Base-by-base conservation (phyloP, 2,797 vertebrate genomes). In the Dipus sagitta region DNA sequence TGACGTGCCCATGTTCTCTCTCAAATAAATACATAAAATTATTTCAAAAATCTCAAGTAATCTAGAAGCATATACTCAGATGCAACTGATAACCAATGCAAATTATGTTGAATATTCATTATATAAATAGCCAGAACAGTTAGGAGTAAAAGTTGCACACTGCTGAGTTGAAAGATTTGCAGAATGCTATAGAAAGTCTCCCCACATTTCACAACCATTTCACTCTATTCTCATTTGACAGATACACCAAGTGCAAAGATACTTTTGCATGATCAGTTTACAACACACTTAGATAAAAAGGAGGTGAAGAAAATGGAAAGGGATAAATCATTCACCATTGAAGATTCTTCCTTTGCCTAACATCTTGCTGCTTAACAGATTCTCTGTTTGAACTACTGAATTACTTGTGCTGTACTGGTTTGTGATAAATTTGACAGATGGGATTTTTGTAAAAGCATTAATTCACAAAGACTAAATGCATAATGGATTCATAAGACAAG, bases 241-340 rank as follows among this genome's bases (percentile, higher is more conserved):
- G 0, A 26, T 8, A 8, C 18, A n/a, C 15, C 24, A 42, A 32
- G 18, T 54, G 12, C 74, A 68, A 11, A 71, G 38, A 80, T 8
- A 47, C 6, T 32, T 68, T 28, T 26, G 15, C 5, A 30, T 7
- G 0, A 24, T 23, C 60, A n/a, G 68, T 76, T 67, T 81, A 38
- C 32, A 30, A 42, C 11, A 20, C 11, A 0, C 20, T 86, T 62
- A 54, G 5, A 15, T 2, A 11, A 9, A 42, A 82, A 54, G 17
- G 1, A 30, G 42, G 34, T 7, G 64, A 7, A 15, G 58, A 15
- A 12, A 52, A 18, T 3, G 17, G 30, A 8, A 68, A 64, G 18
- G 17, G 34, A 42, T 9, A 52, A 58, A 6, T 2, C 14, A 18
- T 5, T 12, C 3, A 3, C 65, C 30, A 15, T 0, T 10, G 18